These are phyloP conservation scores for Hemicrepidius hirtus DNA, from an alignment of 2,888 invertebrate genomes.

Conservation along the genomic window DNA sequence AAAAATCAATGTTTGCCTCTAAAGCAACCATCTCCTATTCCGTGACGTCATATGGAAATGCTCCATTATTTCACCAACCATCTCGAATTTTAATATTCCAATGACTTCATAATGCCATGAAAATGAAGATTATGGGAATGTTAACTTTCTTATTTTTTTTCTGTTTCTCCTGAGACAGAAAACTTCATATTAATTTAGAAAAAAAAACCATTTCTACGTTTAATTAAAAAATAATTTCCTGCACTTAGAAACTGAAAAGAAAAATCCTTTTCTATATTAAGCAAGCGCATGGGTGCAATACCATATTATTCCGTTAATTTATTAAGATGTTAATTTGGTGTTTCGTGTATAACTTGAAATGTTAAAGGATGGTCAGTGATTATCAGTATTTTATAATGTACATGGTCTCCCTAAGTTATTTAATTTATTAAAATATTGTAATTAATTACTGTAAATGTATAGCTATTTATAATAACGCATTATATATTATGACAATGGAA, in stretches of 20 bases:
- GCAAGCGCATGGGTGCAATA: slow-evolving; percentile 41
- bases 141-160: no score
- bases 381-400: slow-evolving; percentile 70
- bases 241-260: background rate
- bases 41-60: no score
- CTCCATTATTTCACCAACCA: slow-evolving; percentile 22
- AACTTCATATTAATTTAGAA: no score
- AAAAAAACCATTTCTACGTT: no score
- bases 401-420: slow-evolving; percentile 68
- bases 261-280: background rate
- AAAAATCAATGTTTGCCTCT: no score
- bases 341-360: slow-evolving; percentile 16
- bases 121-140: background rate
- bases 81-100: background rate
- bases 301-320: slow-evolving; percentile 37
- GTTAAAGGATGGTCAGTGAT: slow-evolving; percentile 65
- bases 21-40: no score
- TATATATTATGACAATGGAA: slow-evolving; percentile 36
- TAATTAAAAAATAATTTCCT: no score
- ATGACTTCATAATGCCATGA: background rate
- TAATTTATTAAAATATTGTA: slow-evolving; percentile 69
- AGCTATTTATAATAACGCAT: slow-evolving; percentile 66
- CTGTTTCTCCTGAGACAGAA: no score
- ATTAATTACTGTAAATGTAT: slow-evolving; percentile 65
- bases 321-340: slow-evolving; percentile 35